Conservation (phyloP, 37 sponge, comb jelly and placozoan species). For the Cliona cf. orientalis region DNA sequence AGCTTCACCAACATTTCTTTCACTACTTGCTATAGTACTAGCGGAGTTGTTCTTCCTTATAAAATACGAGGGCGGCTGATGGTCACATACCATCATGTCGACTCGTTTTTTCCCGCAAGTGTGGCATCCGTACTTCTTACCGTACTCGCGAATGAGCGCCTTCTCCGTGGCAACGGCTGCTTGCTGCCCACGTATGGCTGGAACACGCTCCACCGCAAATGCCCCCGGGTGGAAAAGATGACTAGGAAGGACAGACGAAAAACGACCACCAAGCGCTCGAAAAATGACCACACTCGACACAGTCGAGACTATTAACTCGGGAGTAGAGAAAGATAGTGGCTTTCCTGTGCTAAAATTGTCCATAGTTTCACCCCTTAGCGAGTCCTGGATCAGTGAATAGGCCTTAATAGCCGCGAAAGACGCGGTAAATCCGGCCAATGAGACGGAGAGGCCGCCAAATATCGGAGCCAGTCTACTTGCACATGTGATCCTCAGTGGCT, state of each 20-base stretch:
- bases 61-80: slow-evolving; percentile 75
- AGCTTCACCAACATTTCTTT: no score
- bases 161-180: slow-evolving; percentile 45
- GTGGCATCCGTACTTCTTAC: slow-evolving; percentile 74
- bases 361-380: neutral
- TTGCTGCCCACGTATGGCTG: slow-evolving; percentile 27
- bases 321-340: slow-evolving; percentile 1
- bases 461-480: slow-evolving; percentile 14
- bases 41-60: neutral
- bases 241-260: slow-evolving; percentile 73
- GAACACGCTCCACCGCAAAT: slow-evolving; percentile 70
- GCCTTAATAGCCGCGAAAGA: slow-evolving; percentile 35
- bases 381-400: neutral
- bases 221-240: slow-evolving; percentile 67
- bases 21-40: no score
- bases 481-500: slow-evolving; percentile 49
- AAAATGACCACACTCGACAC: slow-evolving; percentile 46
- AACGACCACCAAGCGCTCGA: slow-evolving; percentile 73
- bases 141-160: slow-evolving; percentile 33
- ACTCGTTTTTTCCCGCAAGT: slow-evolving; percentile 57
- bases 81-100: slow-evolving; percentile 59
- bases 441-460: slow-evolving; percentile 51
- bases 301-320: slow-evolving; percentile 42
- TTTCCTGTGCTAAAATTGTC: no score
- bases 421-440: slow-evolving; percentile 37